phyloP scores from a whole-genome alignment of 1,140 invertebrate genomes.

The Proctacanthus coquilletti region DNA sequence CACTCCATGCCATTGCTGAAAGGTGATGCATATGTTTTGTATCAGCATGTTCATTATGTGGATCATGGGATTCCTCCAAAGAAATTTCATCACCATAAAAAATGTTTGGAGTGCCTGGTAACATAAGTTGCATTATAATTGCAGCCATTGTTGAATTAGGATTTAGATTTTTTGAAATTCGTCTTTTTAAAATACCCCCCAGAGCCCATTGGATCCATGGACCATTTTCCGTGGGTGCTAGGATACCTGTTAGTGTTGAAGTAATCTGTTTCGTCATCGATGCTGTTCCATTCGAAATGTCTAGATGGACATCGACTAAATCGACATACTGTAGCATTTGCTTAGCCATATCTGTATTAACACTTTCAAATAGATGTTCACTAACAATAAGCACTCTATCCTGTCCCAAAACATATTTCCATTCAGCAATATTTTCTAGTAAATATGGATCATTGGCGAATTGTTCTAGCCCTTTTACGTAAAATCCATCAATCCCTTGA shows the following conservation, averaged over 20 bases:
- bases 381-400: constrained; percentile 50
- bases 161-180: constrained; percentile 36
- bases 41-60: constrained; percentile 41
- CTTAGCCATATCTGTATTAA: constrained; percentile 28
- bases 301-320: constrained; percentile 50
- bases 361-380: constrained; percentile 36
- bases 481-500: constrained; percentile 61
- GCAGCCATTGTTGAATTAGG: constrained; percentile 45
- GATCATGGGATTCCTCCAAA: constrained; percentile 31
- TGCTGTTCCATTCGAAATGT: constrained; percentile 38
- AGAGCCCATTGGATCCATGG: constrained; percentile 68
- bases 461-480: constrained; percentile 51
- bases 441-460: constrained; percentile 33
- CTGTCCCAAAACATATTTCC: constrained; percentile 45
- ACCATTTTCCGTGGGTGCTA: constrained; percentile 20
- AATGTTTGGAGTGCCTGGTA: constrained; percentile 64
- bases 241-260: constrained; percentile 34
- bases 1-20: constrained; percentile 43
- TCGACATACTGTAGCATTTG: constrained; percentile 46
- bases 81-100: constrained; percentile 72
- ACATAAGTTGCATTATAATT: constrained; percentile 48
- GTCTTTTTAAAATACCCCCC: constrained; percentile 34
- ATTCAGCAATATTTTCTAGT: constrained; percentile 37
- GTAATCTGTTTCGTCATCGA: constrained; percentile 40
- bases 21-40: constrained; percentile 46